Evolutionary conservation across 2,888 invertebrate genomes (phyloP).

Genomic region (Fragum whitleyi): DNA sequence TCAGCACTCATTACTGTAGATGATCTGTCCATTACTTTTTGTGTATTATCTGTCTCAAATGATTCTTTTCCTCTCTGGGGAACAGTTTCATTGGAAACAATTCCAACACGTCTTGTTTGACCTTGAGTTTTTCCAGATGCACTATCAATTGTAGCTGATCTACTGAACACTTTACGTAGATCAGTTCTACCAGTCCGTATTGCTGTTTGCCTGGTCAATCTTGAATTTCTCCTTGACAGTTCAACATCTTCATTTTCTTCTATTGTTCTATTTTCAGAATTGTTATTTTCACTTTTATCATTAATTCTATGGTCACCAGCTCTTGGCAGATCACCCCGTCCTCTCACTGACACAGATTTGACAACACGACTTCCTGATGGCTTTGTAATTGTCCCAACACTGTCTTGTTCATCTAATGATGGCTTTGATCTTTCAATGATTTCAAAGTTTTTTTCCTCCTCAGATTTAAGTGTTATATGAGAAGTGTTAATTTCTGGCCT

Average conservation of each 20-base stretch:
- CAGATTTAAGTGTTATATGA: slow-evolving; percentile 36
- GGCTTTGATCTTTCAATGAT: slow-evolving; percentile 42
- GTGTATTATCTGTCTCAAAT: neutral
- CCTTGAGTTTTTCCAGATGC: slow-evolving; percentile 7
- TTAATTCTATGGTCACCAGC: neutral
- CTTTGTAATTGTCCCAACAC: neutral
- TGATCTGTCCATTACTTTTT: neutral
- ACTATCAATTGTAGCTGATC: slow-evolving; percentile 18
- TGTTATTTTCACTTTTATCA: neutral
- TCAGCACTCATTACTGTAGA: neutral
- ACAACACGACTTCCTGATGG: slow-evolving; percentile 36
- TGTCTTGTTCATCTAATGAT: neutral
- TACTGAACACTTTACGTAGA: slow-evolving; percentile 30
- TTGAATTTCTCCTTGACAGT: slow-evolving; percentile 34
- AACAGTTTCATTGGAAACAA: slow-evolving; percentile 23
- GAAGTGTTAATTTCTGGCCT: slow-evolving; percentile 43
- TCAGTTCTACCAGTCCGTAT: slow-evolving; percentile 52
- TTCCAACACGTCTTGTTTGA: slow-evolving; percentile 34
- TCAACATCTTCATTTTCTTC: slow-evolving; percentile 14
- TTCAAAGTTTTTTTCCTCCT: slow-evolving; percentile 55
- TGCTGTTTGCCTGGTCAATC: slow-evolving; percentile 52
- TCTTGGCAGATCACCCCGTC: neutral
- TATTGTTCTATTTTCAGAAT: neutral
- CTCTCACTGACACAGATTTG: slow-evolving; percentile 32
- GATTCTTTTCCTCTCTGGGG: neutral